Evolutionary conservation across 1,140 invertebrate genomes (phyloP).

Genomic region (Leptoteleia sp.): DNA sequence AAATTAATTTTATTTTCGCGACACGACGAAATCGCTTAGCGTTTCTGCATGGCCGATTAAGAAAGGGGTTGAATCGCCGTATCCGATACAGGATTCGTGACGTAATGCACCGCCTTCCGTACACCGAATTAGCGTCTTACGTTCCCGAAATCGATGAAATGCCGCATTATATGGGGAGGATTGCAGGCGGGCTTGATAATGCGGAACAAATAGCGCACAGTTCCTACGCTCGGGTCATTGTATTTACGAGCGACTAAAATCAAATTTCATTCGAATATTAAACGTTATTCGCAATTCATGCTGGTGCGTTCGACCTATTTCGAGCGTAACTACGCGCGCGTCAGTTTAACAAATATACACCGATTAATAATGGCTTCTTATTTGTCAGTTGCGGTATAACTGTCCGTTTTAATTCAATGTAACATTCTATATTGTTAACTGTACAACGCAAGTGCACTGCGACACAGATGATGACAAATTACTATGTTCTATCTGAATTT

Average conservation of each 20-base stretch:
- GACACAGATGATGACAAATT: no score
- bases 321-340: no score
- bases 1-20: constrained; percentile 26
- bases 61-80: constrained; percentile 48
- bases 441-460: no score
- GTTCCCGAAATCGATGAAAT: constrained; percentile 66
- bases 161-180: constrained; percentile 63
- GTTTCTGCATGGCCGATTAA: constrained; percentile 37
- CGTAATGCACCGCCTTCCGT: constrained; percentile 44
- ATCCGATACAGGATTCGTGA: constrained; percentile 32
- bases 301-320: constrained; percentile 22
- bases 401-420: no score
- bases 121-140: constrained; percentile 62
- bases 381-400: no score
- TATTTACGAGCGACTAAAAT: constrained; percentile 35
- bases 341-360: no score
- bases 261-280: constrained; percentile 26
- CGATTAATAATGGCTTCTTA: no score
- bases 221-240: constrained; percentile 32
- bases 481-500: no score
- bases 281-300: constrained; percentile 15
- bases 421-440: no score
- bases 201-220: constrained; percentile 50
- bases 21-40: constrained; percentile 11
- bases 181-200: constrained; percentile 58